These are phyloP conservation scores for Axis porcinus DNA, from an alignment of 2,113 vertebrate species.

Conservation along the genomic window DNA sequence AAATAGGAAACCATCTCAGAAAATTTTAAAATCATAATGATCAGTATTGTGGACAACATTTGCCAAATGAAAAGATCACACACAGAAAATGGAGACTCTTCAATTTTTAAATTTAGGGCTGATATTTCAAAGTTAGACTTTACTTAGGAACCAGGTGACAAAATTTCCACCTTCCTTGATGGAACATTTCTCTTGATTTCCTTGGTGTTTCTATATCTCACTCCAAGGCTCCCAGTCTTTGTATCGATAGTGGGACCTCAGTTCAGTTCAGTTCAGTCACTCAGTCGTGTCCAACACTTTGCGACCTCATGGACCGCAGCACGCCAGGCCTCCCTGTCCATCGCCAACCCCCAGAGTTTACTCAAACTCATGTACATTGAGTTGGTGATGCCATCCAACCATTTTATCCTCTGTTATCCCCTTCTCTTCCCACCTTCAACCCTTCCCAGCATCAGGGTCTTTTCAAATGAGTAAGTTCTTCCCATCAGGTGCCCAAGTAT, in stretches of 20 bases:
- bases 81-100: neutral
- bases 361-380: neutral
- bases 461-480: neutral
- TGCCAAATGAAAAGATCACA: neutral
- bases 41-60: neutral
- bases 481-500: neutral
- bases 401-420: neutral
- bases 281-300: neutral
- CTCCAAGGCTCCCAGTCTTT: neutral
- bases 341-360: rapidly evolving
- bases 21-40: neutral
- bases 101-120: neutral
- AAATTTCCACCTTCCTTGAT: neutral
- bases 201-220: neutral
- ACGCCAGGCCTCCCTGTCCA: neutral
- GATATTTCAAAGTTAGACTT: neutral
- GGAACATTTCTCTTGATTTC: neutral
- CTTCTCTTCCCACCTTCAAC: rapidly evolving
- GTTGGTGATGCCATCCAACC: neutral
- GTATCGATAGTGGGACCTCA: neutral
- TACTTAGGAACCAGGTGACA: neutral
- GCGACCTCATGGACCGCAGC: rapidly evolving
- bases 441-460: neutral
- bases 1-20: neutral
- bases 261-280: neutral